Evolutionary conservation across 2,888 invertebrate species (phyloP), one percentile per base, ranked within the genome.

Genomic region (Rambutsinella grinnellia): DNA sequence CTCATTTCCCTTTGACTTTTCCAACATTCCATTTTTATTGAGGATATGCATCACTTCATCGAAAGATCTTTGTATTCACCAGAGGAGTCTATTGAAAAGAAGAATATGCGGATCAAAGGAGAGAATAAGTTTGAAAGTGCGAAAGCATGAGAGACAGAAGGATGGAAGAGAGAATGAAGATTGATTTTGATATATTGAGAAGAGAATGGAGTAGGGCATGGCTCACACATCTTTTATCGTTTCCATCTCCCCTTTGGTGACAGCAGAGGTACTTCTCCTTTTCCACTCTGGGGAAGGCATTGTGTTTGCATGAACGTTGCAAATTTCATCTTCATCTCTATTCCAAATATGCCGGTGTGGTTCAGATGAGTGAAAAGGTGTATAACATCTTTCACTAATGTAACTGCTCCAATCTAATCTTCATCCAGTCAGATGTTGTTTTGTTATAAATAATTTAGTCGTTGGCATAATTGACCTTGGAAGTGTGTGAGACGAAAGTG

Each of bases 171-270:
- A 58, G 26, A 67, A 58, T 47, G 68, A 69, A 69, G 65, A 66
- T 69, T 76, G 63, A 76, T 65, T 76, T 51, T 65, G 44, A 63
- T 49, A 56, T 26, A 69, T 61, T 61, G 61, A 61, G 51, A 21
- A 26, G 26, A 28, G 21, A 51, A 69, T 56, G 60, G 61, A 36
- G 26, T 17, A 26, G 67, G 57, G 27, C 47, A 28, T 44, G 46
- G 8, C 10, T 8, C 36, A 36, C 36, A 36, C 36, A 36, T 36
- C 36, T 36, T 36, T 36, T 36, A 8, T 13, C 36, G 13, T 36
- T 36, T 36, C 36, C 13, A 36, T 36, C 36, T 36, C 13, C 36
- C 6, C 36, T 36, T 36, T 36, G 36, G 36, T 36, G 36, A 36
- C 36, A 36, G 36, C 6, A 36, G 36, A 5, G 13, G 36, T 8